Evolutionary conservation across 1,140 invertebrate genomes (phyloP), one percentile per base, ranked within the genome.

Genomic region (Lepeophtheirus salmonis): DNA sequence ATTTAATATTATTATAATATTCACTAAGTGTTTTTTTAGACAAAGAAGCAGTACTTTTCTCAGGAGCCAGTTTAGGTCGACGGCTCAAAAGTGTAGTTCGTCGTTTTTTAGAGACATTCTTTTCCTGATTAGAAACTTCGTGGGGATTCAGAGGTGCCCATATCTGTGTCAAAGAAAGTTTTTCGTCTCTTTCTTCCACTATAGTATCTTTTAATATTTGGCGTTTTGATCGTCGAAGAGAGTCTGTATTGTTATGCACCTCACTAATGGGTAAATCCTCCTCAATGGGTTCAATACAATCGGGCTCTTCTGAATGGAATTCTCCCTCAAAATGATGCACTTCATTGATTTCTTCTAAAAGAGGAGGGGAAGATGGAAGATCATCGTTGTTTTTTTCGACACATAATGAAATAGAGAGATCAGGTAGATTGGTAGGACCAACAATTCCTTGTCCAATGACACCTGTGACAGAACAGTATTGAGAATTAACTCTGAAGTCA

Each of bases 401-500:
- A 41, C 6, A n/a, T n/a, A 6, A 41, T 41, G 6, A n/a, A 10
- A n/a, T 10, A 41, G 30, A 6, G 6, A 41, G 6, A 6, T 6
- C n/a, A n/a, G 30, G 6, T n/a, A 41, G 6, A 41, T 41, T 41
- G 30, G 30, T 41, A 10, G 30, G 6, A 10, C 30, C 6, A 6
- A 41, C n/a, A n/a, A 41, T 6, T 41, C 30, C 30, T 10, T 41
- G 30, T 41, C 30, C 30, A 41, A 41, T 41, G 30, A 41, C 30
- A n/a, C 30, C 6, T 41, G 30, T 10, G 30, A n/a, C 30, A 10
- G 30, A 41, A n/a, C 30, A 41, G 30, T 41, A 57, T 48, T 57
- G 55, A 30, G 30, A 16, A 20, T 57, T 57, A 16, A 25, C 26
- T 24, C 55, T 20, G 26, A 26, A 57, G 22, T 57, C 55, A 12